Percentiles rank a stretch among this genome's conserved stretches.
Evolutionary conservation across 2,888 invertebrate species (phyloP).

Genomic region (Volucella inanis): DNA sequence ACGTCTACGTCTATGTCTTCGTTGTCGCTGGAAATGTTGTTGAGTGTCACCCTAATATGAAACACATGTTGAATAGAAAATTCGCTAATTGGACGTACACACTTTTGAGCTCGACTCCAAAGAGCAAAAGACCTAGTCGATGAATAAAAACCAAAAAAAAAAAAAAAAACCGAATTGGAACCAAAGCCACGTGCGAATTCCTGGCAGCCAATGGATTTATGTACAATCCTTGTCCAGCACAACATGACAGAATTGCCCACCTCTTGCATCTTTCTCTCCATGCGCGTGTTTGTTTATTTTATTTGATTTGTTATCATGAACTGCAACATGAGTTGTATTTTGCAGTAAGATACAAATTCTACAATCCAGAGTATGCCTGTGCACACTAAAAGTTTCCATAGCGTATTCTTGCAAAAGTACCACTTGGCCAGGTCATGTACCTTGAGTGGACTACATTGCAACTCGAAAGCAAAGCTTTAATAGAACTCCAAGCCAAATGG

Average conservation of each 20-base stretch:
- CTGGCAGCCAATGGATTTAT: constrained; percentile 34
- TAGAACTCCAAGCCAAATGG: constrained; percentile 5
- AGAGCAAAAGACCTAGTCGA: constrained; percentile 7
- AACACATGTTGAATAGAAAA: constrained; percentile 69
- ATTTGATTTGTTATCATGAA: not conserved
- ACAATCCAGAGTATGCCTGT: constrained; percentile 11
- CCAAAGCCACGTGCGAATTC: constrained; percentile 54
- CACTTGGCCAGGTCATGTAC: constrained; percentile 68
- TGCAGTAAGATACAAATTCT: constrained; percentile 44
- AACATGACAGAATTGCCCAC: constrained; percentile 12
- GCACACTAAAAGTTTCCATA: constrained; percentile 27
- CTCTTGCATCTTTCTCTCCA: not conserved
- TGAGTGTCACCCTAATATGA: constrained; percentile 66
- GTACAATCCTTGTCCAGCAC: constrained; percentile 17
- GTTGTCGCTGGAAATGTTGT: constrained; percentile 5
- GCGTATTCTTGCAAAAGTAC: constrained; percentile 32
- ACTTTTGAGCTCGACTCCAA: constrained; percentile 30
- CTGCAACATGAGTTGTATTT: constrained; percentile 45
- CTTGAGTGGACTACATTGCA: constrained; percentile 37
- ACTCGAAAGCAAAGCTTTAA: constrained; percentile 20
- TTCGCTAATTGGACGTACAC: constrained; percentile 65
- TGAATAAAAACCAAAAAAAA: not conserved
- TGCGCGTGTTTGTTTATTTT: constrained; percentile 40
- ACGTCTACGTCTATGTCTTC: not conserved
- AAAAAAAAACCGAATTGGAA: not conserved